Conservation (phyloP, 2,888 invertebrate species). For the Stomorhina lunata region DNA sequence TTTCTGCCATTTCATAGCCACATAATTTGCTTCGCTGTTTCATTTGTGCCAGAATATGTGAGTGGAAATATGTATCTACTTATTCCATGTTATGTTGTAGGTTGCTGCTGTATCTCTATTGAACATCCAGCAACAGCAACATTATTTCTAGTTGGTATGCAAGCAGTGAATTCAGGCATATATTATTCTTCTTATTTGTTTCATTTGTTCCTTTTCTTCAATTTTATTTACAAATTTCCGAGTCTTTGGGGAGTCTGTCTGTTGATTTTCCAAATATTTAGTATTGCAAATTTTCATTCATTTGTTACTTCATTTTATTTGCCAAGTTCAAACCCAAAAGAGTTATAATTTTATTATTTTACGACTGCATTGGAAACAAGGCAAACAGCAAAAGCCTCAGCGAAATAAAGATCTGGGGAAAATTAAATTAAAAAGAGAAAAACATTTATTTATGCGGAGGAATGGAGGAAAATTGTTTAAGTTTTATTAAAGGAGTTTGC, state of each 20-base stretch:
- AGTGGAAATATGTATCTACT: neutral
- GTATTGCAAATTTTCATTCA: conserved; percentile 51
- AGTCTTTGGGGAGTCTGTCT: conserved; percentile 63
- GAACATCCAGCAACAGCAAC: conserved; percentile 21
- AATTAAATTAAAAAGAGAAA: neutral
- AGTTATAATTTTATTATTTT: conserved; percentile 63
- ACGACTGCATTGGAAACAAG: conserved; percentile 43
- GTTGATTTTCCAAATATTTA: conserved; percentile 59
- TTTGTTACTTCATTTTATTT: conserved; percentile 61
- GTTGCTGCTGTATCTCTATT: conserved; percentile 24
- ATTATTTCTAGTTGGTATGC: conserved; percentile 52
- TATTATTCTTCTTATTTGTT: conserved; percentile 58
- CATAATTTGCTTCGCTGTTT: conserved; percentile 42
- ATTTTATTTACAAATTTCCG: neutral
- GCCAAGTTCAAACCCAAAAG: conserved; percentile 57
- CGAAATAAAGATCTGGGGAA: neutral
- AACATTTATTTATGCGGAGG: no score
- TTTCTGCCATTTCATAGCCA: conserved; percentile 43
- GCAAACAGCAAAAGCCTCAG: neutral
- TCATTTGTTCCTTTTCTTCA: conserved; percentile 6
- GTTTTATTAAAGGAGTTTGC: no score
- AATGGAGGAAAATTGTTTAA: no score
- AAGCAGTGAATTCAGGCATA: conserved; percentile 51
- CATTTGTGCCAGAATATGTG: neutral
- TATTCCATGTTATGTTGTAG: neutral